Percentiles rank a stretch among this genome's conserved stretches.
Evolutionary conservation across 2,888 invertebrate genomes (phyloP).

Genomic region (Caenorhabditis sp.): DNA sequence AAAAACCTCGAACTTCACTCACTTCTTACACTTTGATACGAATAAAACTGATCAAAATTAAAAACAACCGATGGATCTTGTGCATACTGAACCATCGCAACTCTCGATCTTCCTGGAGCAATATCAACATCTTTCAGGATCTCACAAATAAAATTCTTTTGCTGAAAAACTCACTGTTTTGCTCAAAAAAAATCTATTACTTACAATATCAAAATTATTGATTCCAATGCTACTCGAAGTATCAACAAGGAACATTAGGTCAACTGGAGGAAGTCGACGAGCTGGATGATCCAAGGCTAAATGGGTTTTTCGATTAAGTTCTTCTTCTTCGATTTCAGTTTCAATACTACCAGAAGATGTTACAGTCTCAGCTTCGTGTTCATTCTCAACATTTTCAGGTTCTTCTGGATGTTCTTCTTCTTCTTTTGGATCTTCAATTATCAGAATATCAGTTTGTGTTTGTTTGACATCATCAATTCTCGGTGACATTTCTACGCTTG

Average conservation of each 20-base stretch:
- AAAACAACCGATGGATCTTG: conserved; percentile 66
- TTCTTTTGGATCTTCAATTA: conserved; percentile 10
- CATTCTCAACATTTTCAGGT: background rate
- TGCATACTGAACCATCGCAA: conserved; percentile 60
- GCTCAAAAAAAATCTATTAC: conserved; percentile 1
- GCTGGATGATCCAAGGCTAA: conserved; percentile 60
- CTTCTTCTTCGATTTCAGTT: conserved; percentile 27
- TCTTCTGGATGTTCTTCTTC: conserved; percentile 2
- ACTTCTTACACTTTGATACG: conserved; percentile 54
- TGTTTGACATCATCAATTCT: conserved; percentile 12
- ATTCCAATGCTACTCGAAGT: conserved; percentile 63
- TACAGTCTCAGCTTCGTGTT: conserved; percentile 5
- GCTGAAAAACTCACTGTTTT: conserved; percentile 31
- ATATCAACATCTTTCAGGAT: conserved; percentile 64
- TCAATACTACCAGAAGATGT: conserved; percentile 20
- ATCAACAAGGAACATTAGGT: conserved; percentile 64
- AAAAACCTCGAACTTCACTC: no score
- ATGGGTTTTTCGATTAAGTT: conserved; percentile 36
- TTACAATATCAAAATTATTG: conserved; percentile 60
- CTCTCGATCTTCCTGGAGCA: conserved; percentile 61
- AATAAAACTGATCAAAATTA: conserved; percentile 65
- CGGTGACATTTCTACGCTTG: conserved; percentile 20
- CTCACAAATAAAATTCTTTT: conserved; percentile 53
- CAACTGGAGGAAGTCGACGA: conserved; percentile 63
- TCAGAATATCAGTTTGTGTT: conserved; percentile 1